Evolutionary conservation across 2,888 invertebrate species (phyloP), one percentile per base, ranked within the genome.

Genomic region (Bombylius discolor): DNA sequence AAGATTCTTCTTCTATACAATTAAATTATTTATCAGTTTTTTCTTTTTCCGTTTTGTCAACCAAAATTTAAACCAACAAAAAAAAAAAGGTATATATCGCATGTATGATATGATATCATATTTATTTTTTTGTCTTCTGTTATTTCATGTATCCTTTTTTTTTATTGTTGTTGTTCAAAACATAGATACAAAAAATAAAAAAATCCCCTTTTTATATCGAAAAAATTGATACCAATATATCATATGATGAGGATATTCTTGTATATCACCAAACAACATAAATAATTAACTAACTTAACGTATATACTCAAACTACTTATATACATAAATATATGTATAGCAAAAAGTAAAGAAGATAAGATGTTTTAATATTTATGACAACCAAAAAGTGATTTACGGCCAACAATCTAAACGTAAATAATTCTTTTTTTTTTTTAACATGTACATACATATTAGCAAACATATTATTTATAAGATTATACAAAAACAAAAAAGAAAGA

Each of bases 341-440:
- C 46, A 58, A 58, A 58, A 23, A 23, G 23, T 23, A 23, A 23
- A 23, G 23, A 62, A 68, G 71, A 71, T 71, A 72, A 72, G 70
- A 70, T 72, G 67, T 67, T 72, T 71, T 72, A 72, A 72, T 72
- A 72, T 72, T 72, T 72, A 72, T 72, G 72, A 72, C 71, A 71
- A 66, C 65, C 56, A 49, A 62, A 61, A 61, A 61, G 62, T 64
- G 63, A 60, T 64, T 61, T 70, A 70, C 69, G 70, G 66, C 66
- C 65, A 63, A 62, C 63, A 68, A 70, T 70, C 69, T 64, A 64
- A 63, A 64, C 65, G 61, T 60, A 60, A 62, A 62, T 70, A 70
- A 71, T 69, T 70, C 66, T 66, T 64, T 66, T 52, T 46, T 56
- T 6, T 42, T 11, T 11, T 42, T 42, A 42, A 11, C 6, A 42